Percentiles rank a stretch among this genome's conserved stretches.
Evolutionary conservation across 2,888 invertebrate genomes (phyloP).

Genomic region (Acrobasis suavella): DNA sequence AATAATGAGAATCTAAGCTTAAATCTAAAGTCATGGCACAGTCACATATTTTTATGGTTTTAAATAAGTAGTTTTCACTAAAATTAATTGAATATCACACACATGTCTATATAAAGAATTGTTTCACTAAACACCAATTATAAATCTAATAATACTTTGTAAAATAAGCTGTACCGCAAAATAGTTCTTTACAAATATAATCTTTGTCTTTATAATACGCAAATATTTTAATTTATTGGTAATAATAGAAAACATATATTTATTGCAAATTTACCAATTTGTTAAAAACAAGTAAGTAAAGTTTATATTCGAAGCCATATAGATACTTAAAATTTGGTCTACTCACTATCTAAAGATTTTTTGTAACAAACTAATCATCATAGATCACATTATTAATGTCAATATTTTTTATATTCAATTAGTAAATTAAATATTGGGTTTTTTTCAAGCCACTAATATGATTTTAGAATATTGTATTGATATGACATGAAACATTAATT

Average conservation of each 20-base stretch:
- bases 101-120: background rate
- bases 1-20: background rate
- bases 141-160: background rate
- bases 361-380: too few species aligned
- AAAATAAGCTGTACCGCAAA: background rate
- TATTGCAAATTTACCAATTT: background rate
- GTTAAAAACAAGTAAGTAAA: background rate
- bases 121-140: slow-evolving; percentile 4
- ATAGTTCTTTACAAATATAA: background rate
- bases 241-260: background rate
- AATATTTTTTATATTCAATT: background rate
- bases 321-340: too few species aligned
- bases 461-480: too few species aligned
- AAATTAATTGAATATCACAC: slow-evolving; percentile 1
- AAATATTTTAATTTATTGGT: background rate
- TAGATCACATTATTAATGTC: too few species aligned
- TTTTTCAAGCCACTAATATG: too few species aligned
- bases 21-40: background rate
- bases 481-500: too few species aligned
- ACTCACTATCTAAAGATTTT: too few species aligned
- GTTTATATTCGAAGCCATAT: background rate
- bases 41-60: background rate
- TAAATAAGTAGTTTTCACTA: background rate
- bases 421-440: too few species aligned
- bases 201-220: too few species aligned